phyloP scores from a whole-genome alignment of 2,797 vertebrate species.

The Phyllotis vaccarum region DNA sequence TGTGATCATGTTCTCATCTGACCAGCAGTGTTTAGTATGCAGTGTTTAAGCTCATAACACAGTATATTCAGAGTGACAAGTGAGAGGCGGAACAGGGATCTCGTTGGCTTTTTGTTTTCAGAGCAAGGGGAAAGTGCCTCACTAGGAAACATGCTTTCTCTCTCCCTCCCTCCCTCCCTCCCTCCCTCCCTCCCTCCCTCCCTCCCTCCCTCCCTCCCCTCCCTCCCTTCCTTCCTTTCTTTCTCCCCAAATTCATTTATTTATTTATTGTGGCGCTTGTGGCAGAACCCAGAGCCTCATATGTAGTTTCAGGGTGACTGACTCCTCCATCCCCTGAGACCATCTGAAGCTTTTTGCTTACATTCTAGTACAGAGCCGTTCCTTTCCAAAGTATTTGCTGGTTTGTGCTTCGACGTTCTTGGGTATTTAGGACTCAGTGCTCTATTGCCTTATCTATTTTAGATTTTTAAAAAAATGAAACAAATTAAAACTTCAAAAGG shows the following conservation, averaged over 20 bases:
- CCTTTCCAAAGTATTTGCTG: not conserved
- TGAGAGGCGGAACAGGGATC: not conserved
- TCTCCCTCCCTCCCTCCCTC: no score
- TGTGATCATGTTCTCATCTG: not conserved
- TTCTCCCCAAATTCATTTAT: not conserved
- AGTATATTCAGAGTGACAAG: slow-evolving; percentile 1
- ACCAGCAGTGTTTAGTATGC: not conserved
- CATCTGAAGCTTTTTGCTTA: not conserved
- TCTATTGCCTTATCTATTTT: not conserved
- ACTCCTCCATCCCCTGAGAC: not conserved
- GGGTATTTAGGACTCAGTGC: not conserved
- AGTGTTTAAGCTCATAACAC: not conserved
- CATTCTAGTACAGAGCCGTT: not conserved
- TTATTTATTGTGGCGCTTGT: not conserved
- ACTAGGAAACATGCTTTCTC: no score
- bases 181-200: no score
- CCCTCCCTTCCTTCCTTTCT: no score
- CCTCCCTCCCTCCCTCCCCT: no score
- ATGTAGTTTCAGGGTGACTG: not conserved
- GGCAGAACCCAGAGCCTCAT: not conserved
- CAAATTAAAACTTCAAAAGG: not conserved
- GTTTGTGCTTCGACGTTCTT: not conserved
- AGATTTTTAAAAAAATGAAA: slow-evolving; percentile 5
- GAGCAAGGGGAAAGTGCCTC: not conserved
- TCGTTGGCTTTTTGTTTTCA: not conserved